Evolutionary conservation across 1,140 invertebrate species (phyloP), one percentile per base, ranked within the genome.

Genomic region (Portunus trituberculatus): DNA sequence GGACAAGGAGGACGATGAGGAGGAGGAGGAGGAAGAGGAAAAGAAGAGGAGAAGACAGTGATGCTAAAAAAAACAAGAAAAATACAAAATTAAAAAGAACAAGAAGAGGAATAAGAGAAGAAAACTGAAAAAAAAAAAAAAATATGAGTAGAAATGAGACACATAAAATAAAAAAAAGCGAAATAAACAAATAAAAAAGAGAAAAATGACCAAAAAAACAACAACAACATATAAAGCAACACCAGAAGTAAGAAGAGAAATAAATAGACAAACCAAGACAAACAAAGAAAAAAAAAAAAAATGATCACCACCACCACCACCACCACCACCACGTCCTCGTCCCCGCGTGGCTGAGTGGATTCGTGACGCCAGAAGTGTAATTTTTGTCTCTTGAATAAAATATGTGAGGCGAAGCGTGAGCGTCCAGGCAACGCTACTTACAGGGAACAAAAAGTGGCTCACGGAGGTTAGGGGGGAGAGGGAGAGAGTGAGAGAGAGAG

Each of bases 321-420:
- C 39, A 39, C 39, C 39, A 20, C 84, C 76, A n/a, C 76, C 76
- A 29, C 29, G 16, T 39, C 16, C 84, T 20, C 84, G 28, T 31
- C 29, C 29, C 14, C 14, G 39, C 39, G 39, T 39, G 39, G 28
- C 39, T 39, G 20, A 12, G 32, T 28, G 25, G 48, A 52, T 48
- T 59, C 90, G 90, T 91, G 90, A 91, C 90, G 90, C 90, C 20
- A 91, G 90, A 91, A 52, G 90, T 91, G 90, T 91, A 91, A 91
- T 91, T 91, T 91, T 91, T 91, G 90, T 91, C 45, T 91, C 25
- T 28, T 91, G 90, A 91, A 91, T 91, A 91, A 91, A 91, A 91
- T n/a, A 91, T 91, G 90, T 83, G 83, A 45, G 76, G 31, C 83
- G 83, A 84, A 84, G 83, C 83, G 31, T 29, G 83, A 84, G 31